phyloP scores from a whole-genome alignment of 2,797 vertebrate species.

The Gastrophryne carolinensis region DNA sequence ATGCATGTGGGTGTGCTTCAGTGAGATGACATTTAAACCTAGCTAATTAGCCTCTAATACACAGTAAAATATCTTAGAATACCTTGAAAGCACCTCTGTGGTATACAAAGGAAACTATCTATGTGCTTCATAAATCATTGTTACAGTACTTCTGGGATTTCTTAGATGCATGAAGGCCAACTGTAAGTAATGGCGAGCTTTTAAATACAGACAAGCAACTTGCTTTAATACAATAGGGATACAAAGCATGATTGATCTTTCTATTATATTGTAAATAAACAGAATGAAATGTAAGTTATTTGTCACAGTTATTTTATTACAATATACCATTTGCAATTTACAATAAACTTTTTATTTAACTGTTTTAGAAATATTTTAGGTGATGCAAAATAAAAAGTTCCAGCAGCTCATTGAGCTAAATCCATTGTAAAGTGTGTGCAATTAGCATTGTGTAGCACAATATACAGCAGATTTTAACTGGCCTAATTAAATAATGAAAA shows the following conservation, averaged over 20 bases:
- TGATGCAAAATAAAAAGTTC: no score
- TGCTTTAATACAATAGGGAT: no score
- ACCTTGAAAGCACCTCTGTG: constrained; percentile 57
- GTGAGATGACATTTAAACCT: constrained; percentile 64
- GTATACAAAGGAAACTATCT: constrained; percentile 64
- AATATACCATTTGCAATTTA: no score
- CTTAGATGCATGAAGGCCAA: constrained; percentile 49
- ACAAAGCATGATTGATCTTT: neutral
- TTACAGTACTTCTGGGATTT: constrained; percentile 60
- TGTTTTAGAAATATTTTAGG: no score
- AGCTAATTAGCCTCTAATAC: constrained; percentile 70
- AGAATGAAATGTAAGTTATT: no score
- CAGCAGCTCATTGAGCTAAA: no score
- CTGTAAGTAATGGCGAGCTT: constrained; percentile 14
- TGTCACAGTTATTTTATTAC: no score
- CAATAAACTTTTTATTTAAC: no score
- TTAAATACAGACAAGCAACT: neutral
- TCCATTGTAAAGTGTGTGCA: no score
- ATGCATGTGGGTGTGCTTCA: neutral
- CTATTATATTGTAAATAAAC: neutral
- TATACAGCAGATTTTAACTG: no score
- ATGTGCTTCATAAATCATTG: constrained; percentile 63
- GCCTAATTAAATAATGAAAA: no score
- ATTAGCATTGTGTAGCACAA: no score
- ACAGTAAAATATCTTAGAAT: constrained; percentile 67